These are phyloP conservation scores for Hecatera dysodea DNA, from an alignment of 2,888 invertebrate species.

Conservation along the genomic window DNA sequence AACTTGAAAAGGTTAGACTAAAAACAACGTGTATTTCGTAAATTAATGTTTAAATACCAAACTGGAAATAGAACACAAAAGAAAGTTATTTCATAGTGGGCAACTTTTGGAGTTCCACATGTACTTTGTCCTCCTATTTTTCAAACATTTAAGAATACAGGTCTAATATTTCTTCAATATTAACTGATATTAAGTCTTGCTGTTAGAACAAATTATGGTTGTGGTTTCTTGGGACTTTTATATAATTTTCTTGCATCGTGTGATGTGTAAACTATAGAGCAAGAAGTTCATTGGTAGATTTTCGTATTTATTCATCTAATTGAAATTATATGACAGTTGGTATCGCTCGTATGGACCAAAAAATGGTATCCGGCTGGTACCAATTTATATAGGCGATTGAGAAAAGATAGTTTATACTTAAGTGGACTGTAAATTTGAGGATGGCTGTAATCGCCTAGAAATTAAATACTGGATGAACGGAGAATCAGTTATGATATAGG, in stretches of 20 bases:
- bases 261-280: neutral
- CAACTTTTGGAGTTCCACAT: constrained; percentile 1
- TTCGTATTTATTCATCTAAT: neutral
- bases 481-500: too few relatives aligned
- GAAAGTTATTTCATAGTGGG: neutral
- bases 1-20: neutral
- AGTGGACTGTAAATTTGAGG: too few relatives aligned
- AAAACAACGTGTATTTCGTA: too few relatives aligned
- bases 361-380: too few relatives aligned
- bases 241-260: constrained; percentile 21
- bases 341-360: too few relatives aligned
- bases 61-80: neutral
- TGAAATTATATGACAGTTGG: neutral
- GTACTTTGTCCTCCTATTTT: neutral
- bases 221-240: neutral
- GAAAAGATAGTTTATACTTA: too few relatives aligned
- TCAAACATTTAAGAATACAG: constrained; percentile 14
- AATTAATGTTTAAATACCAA: too few relatives aligned
- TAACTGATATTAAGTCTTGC: neutral
- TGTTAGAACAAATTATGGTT: neutral
- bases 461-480: too few relatives aligned
- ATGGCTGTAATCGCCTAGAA: too few relatives aligned
- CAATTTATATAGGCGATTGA: too few relatives aligned
- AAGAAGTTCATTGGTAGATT: neutral
- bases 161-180: too few relatives aligned